Base-by-base conservation (phyloP, 2,888 invertebrate genomes). In the Tetheella fluctuosa region DNA sequence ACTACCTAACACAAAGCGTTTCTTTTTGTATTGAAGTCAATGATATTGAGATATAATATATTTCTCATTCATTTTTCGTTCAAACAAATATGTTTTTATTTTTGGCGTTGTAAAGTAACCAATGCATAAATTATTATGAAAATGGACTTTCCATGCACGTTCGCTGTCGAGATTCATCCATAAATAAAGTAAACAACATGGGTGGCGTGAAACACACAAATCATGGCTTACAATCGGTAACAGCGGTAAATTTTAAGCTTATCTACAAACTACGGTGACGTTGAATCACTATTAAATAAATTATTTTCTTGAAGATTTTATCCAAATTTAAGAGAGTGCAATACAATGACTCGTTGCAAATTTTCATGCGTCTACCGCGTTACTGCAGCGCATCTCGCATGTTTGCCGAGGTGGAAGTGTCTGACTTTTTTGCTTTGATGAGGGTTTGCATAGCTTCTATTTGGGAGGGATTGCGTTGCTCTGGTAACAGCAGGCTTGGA, bases 61-160 rank as follows among this genome's bases (percentile, higher is more conserved):
- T 54, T 54, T 30, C 30, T 2, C 28, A n/a, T n/a, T 54, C 25
- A 28, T 54, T 53, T 53, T 23, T 25, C n/a, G 54, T 54, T 8
- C 28, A 30, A 54, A 54, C n/a, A 55, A 37, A 8, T 7, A 0
- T 28, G 6, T 10, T 30, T 55, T 55, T 23, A 37, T 55, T 55
- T 53, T 55, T 55, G 55, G 30, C n/a, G n/a, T 30, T n/a, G 8
- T 30, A 54, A 71, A 69, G 64, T 72, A 72, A 59, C 73, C 75
- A 70, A 74, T 73, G 73, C 68, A 73, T 75, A 70, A 70, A 68
- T 75, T 62, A 55, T 55, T 34, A 37, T 55, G 37, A 69, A 55
- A 79, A 77, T 73, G 63, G 64, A 73, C 64, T 64, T 73, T 75
- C 64, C 73, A 70, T 70, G 66, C 67, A 66, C 61, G 61, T 59